A percentile compares a stretch with the other conserved stretches of the same genome.
These are phyloP conservation scores for Hucho hucho DNA, from an alignment of 2,113 vertebrate genomes.

Conservation along the genomic window DNA sequence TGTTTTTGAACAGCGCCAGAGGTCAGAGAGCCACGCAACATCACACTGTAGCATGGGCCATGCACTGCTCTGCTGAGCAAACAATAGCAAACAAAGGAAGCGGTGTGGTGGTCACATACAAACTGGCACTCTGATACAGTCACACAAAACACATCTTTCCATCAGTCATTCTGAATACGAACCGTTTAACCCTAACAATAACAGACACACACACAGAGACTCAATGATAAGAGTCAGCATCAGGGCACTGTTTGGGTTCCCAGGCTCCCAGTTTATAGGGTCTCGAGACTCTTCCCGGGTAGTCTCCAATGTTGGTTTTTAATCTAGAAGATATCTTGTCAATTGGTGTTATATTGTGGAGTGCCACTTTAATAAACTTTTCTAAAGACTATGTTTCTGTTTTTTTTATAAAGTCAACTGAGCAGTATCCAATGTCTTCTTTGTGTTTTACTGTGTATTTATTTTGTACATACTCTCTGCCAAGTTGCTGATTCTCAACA, in stretches of 20 bases:
- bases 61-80: not conserved
- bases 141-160: not conserved
- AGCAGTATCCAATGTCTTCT: not conserved
- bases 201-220: no score
- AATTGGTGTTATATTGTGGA: no score
- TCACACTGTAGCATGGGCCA: not conserved
- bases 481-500: constrained; percentile 37
- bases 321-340: no score
- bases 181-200: no score
- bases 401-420: not conserved
- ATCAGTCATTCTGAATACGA: no score
- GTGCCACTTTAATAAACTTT: not conserved
- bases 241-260: no score
- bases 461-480: constrained; percentile 35
- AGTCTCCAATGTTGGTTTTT: no score
- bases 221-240: no score
- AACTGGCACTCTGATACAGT: not conserved
- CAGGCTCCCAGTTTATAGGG: no score
- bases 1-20: not conserved
- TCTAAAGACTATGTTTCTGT: constrained; percentile 1
- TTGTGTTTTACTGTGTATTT: not conserved
- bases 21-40: not conserved
- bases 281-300: no score
- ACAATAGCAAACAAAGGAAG: not conserved
- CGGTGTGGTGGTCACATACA: not conserved